Evolutionary conservation across 2,113 vertebrate genomes (phyloP), one percentile per base, ranked within the genome.

Genomic region (Cebidichthys violaceus): DNA sequence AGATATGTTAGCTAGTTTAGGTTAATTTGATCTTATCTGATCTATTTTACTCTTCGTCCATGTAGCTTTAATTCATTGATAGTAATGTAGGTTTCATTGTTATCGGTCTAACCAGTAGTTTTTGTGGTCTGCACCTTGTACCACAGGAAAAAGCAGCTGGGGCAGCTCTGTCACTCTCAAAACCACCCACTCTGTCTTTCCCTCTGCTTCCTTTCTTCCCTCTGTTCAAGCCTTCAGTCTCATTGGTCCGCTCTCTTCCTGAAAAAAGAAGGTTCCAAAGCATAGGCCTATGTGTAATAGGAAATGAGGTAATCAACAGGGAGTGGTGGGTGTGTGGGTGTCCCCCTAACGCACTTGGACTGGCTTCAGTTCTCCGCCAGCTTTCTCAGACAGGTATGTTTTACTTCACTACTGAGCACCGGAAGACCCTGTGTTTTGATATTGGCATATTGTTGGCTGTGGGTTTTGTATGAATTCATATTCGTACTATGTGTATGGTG

Each of bases 141-240:
- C 75, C 80, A 90, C 93, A 90, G 92, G 92, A 94, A 92, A 90
- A 93, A 89, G 93, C 91, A 87, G 92, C 88, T 75, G 54, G 84
- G 85, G 86, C 86, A 88, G 88, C 78, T 88, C 70, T 79, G 85
- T 83, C 17, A 17, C 85, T 90, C 65, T 84, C 29, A 65, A 81
- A 82, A 83, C 84, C 86, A 81, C 76, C 83, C 84, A 69, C 79
- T 89, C 68, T 0, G 18, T 88, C 66, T 81, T 20, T 86, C 68
- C 73, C 65, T 70, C 54, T 39, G 9, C 65, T 90, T 78, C 65
- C 82, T 88, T 83, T 86, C 76, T 76, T 82, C 64, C 85, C 39
- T 66, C 55, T 27, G 57, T 75, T 86, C 33, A 84, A 81, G 52
- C 45, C 54, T 77, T 78, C 54, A n/a, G 14, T 89, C 60, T 88